Conservation (phyloP, 2,113 vertebrate species). For the Planiliza haematocheilus region DNA sequence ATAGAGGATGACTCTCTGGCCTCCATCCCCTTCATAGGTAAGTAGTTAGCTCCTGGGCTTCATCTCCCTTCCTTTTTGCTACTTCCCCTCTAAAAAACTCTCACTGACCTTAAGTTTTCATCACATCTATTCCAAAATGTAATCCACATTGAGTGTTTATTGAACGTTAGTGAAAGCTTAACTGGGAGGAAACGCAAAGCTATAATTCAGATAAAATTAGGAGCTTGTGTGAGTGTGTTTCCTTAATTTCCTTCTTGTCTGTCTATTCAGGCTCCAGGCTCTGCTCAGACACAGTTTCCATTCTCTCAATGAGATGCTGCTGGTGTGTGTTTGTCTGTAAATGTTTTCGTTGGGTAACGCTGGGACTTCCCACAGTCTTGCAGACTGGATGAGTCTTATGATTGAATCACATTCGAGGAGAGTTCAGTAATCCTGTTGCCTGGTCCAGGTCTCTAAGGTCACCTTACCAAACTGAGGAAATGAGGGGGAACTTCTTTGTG, state of each 20-base stretch:
- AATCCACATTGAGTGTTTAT: constrained; percentile 8
- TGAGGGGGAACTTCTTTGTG: constrained; percentile 28
- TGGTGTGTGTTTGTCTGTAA: constrained; percentile 43
- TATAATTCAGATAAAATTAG: constrained; percentile 47
- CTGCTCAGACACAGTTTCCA: constrained; percentile 38
- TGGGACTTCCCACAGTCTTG: constrained; percentile 40
- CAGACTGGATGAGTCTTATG: constrained; percentile 39
- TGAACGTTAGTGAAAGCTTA: constrained; percentile 39
- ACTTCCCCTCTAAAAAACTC: constrained; percentile 1
- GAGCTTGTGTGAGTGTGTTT: constrained; percentile 43
- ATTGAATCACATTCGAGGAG: constrained; percentile 50
- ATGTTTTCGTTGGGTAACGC: constrained; percentile 50
- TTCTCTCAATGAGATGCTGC: constrained; percentile 22
- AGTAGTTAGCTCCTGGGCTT: constrained; percentile 56
- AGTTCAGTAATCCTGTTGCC: constrained; percentile 27
- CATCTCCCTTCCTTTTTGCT: background rate
- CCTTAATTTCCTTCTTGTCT: constrained; percentile 62
- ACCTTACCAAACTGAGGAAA: constrained; percentile 29
- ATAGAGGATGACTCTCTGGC: constrained; percentile 93
- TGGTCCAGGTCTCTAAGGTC: constrained; percentile 2
- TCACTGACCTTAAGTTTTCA: constrained; percentile 22
- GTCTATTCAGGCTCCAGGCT: constrained; percentile 34
- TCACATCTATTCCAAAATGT: background rate
- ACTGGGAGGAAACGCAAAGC: constrained; percentile 29
- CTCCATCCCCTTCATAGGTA: constrained; percentile 97